Base-by-base conservation (phyloP, 1,140 invertebrate genomes). In the Contarinia nasturtii region DNA sequence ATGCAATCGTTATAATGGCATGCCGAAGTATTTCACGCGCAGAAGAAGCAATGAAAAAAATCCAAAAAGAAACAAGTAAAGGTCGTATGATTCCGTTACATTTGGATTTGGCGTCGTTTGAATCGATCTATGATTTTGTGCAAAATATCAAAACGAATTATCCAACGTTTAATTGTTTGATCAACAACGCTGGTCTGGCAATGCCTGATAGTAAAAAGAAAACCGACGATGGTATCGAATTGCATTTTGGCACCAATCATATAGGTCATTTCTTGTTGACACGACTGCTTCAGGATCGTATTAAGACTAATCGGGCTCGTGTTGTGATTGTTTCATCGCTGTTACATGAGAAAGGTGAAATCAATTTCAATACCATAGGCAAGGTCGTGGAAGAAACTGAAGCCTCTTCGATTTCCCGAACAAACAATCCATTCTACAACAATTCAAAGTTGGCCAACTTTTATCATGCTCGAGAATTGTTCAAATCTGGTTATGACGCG, bases 201-300 rank as follows among this genome's bases (percentile, higher is more conserved):
- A 66, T 72, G 38, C 71, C 74, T 12, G 58, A 73, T 2, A 65
- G 59, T 44, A 56, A 67, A n/a, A 53, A 60, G 1, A 62, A 63
- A 43, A 90, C 85, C 1, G 66, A 73, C 54, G 86, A 92, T 65
- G 84, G 83, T 0, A 85, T 84, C 66, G 88, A 93, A 66, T 76
- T 79, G 41, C 80, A 86, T 61, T 77, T 86, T 61, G 82, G 78
- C 12, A 76, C 82, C 0, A 86, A 86, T 66, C 78, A 87, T 55
- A 67, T 87, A 36, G 82, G 81, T 14, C 87, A 89, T 57, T 91
- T 89, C 58, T 65, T 88, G n/a, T 63, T 93, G 2, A 91, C 85
- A 1, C 75, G 82, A 60, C 67, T 87, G 15, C 66, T 93, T 10
- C 53, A 86, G 27, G 76, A 83, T 12, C 62, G 70, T 17, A 60